Evolutionary conservation across 2,113 vertebrate species (phyloP).

Genomic region (Hystrix cristata): DNA sequence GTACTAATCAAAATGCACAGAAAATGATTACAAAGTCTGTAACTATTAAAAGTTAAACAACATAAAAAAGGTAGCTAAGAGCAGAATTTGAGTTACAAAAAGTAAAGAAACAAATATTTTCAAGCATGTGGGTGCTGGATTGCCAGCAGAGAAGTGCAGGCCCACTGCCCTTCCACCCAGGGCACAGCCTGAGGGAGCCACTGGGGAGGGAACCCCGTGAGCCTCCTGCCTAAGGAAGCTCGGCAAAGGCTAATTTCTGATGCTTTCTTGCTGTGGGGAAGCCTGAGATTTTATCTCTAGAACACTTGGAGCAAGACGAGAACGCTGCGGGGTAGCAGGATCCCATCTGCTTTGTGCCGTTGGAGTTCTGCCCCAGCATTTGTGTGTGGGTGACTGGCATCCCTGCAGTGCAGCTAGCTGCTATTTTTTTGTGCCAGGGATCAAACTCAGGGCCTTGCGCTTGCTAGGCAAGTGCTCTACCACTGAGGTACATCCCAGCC

Average conservation of each 20-base stretch:
- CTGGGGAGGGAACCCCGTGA: too few species aligned
- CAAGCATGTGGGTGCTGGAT: background rate
- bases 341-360: slow-evolving; percentile 39
- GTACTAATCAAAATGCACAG: background rate
- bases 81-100: slow-evolving; percentile 14
- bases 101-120: background rate
- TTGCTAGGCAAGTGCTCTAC: too few species aligned
- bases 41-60: background rate
- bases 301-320: slow-evolving; percentile 19
- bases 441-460: too few species aligned
- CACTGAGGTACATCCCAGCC: too few species aligned
- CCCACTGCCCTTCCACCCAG: too few species aligned
- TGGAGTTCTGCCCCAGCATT: too few species aligned
- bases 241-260: background rate
- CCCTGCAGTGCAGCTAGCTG: too few species aligned
- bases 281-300: background rate
- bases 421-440: too few species aligned
- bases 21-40: background rate
- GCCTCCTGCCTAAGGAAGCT: background rate
- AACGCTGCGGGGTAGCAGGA: background rate
- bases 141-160: too few species aligned
- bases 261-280: background rate
- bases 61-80: background rate
- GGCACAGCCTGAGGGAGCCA: too few species aligned
- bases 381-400: too few species aligned